Evolutionary conservation across 1,140 invertebrate species (phyloP).

Genomic region (Lepidurus packardi): DNA sequence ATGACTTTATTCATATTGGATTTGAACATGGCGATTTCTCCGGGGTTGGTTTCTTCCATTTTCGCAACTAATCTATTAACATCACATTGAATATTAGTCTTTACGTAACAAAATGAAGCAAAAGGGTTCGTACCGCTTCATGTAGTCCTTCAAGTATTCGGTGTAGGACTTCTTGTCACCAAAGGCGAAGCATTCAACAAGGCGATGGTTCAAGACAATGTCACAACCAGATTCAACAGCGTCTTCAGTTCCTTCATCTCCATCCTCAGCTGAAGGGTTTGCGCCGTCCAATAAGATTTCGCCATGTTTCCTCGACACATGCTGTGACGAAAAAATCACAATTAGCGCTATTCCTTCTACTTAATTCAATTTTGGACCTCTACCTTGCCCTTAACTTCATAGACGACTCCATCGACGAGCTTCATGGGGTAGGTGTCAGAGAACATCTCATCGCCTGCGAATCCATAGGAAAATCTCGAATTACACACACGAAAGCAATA

Average conservation of each 20-base stretch:
- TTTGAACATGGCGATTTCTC: constrained; percentile 82
- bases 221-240: constrained; percentile 75
- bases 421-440: constrained; percentile 95
- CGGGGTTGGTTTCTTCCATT: constrained; percentile 68
- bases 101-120: constrained; percentile 39
- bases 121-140: constrained; percentile 70
- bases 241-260: constrained; percentile 74
- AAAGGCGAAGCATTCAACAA: constrained; percentile 79
- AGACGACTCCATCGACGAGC: constrained; percentile 84
- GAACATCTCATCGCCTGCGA: constrained; percentile 93
- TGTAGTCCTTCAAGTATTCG: constrained; percentile 88
- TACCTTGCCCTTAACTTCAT: constrained; percentile 88
- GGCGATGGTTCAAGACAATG: constrained; percentile 84
- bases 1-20: constrained; percentile 91
- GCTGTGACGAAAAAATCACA: constrained; percentile 45
- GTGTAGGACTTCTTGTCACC: constrained; percentile 85
- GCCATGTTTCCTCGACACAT: constrained; percentile 66
- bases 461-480: constrained; percentile 37
- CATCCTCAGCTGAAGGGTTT: constrained; percentile 89
- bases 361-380: constrained; percentile 33
- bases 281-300: constrained; percentile 76
- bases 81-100: constrained; percentile 34
- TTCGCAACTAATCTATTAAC: constrained; percentile 64
- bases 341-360: background rate
- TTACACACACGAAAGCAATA: background rate